phyloP scores from a whole-genome alignment of 2,888 invertebrate species.

The Agrochola litura region DNA sequence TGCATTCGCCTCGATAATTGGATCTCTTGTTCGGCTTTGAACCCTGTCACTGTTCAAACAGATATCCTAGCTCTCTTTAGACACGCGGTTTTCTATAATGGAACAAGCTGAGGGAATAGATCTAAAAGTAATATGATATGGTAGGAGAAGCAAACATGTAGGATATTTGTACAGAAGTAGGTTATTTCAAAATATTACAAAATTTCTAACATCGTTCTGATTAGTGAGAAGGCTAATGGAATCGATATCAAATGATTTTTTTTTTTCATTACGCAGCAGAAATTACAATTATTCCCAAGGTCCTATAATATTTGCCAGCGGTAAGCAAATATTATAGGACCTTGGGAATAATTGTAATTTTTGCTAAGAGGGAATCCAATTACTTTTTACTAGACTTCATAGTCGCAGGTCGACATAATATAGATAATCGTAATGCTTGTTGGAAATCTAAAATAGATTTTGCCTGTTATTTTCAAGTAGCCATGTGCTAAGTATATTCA shows the following conservation, averaged over 20 bases:
- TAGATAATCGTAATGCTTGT: neutral
- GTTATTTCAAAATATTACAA: neutral
- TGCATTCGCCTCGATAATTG: conserved; percentile 61
- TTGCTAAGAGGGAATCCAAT: neutral
- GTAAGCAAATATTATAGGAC: no score
- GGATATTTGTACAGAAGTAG: neutral
- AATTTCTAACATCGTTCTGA: neutral
- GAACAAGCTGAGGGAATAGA: neutral
- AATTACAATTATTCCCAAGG: no score
- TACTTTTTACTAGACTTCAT: neutral
- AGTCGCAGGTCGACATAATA: no score
- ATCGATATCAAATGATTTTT: neutral
- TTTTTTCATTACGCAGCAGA: no score
- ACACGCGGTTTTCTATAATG: conserved; percentile 2
- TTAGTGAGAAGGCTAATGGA: neutral
- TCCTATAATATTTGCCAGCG: no score
- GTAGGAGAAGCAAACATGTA: neutral
- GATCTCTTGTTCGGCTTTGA: conserved; percentile 54
- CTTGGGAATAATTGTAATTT: neutral
- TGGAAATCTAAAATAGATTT: neutral
- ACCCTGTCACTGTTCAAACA: conserved; percentile 45
- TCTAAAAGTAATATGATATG: neutral
- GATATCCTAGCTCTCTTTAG: conserved; percentile 29
- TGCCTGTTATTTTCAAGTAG: neutral
- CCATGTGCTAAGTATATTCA: neutral